Evolutionary conservation across 2,888 invertebrate genomes (phyloP), one percentile per base, ranked within the genome.

Genomic region (Callosobruchus maculatus): DNA sequence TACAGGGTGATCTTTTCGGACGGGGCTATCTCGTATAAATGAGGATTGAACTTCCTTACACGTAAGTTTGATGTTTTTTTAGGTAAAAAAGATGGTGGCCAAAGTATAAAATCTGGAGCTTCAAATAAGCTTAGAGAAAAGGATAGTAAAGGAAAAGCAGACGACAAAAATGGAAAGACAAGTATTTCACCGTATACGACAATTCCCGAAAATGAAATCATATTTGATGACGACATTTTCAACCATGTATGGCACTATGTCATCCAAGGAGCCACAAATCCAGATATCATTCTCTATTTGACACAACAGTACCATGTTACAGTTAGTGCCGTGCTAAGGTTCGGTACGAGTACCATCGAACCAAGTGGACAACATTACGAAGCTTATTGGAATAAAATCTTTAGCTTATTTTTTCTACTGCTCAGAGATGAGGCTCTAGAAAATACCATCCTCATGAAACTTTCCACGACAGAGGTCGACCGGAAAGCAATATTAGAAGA

Each of bases 211-310:
- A 78, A 77, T 26, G 81, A 79, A 66, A 74, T 82, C 22, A 75
- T 80, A 70, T 80, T 80, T 71, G 81, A 82, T 67, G 80, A 82
- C 71, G 79, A 81, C 67, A 77, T 82, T 66, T 80, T 78, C 67
- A 79, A 83, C 70, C 80, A 82, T 49, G 76, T 82, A 2, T 77
- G 75, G 73, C 82, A 81, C 74, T 82, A 81, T 70, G 79, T 81
- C n/a, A 76, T 84, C 31, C 75, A 75, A 22, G 84, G 82, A 3
- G 80, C 81, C 71, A 74, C 77, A 18, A 74, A 80, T 75, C 31
- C 77, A 21, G 75, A 76, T 0, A 20, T 83, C 21, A 67, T 83
- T 5, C 67, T 77, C 20, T 70, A 79, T 7, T 72, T 83, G 13
- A 74, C 76, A n/a, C 71, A 72, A 18, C 74, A 77, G 21, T 70